These are phyloP conservation scores for Caenorhabditis angaria DNA, from an alignment of 2,888 invertebrate species.

Conservation along the genomic window DNA sequence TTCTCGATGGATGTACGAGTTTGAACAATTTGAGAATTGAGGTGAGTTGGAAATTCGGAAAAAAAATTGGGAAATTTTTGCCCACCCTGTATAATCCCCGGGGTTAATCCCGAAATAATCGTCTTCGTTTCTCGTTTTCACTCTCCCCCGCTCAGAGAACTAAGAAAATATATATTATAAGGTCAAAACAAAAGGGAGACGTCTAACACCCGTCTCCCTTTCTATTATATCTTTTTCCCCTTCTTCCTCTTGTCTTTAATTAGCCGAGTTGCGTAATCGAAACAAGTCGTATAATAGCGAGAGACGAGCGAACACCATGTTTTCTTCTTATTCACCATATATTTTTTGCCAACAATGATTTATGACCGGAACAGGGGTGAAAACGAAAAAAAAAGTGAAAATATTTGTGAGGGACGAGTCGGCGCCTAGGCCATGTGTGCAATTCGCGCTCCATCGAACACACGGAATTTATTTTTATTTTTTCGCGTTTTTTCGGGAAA, in stretches of 20 bases:
- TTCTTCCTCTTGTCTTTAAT: constrained; percentile 31
- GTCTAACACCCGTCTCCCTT: background rate
- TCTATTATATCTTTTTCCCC: constrained; percentile 1
- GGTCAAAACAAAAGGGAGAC: background rate
- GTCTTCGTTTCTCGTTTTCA: background rate
- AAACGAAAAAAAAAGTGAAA: background rate
- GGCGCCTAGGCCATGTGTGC: too few species aligned
- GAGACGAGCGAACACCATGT: constrained; percentile 3
- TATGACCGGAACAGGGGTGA: background rate
- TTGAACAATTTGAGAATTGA: constrained; percentile 45
- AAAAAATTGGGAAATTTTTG: too few species aligned
- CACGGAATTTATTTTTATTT: too few species aligned
- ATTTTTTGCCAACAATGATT: background rate
- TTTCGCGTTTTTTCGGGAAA: too few species aligned
- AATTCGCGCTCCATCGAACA: too few species aligned
- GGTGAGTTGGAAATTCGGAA: too few species aligned
- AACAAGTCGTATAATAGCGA: constrained; percentile 6
- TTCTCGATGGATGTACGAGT: constrained; percentile 27
- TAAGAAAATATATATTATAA: too few species aligned
- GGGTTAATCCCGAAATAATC: too few species aligned
- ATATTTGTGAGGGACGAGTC: background rate
- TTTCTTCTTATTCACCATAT: background rate
- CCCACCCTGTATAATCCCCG: too few species aligned
- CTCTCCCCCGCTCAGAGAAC: too few species aligned
- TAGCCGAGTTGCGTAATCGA: constrained; percentile 39